Conservation (phyloP, 2,113 vertebrate species). For the Narcine bancroftii region DNA sequence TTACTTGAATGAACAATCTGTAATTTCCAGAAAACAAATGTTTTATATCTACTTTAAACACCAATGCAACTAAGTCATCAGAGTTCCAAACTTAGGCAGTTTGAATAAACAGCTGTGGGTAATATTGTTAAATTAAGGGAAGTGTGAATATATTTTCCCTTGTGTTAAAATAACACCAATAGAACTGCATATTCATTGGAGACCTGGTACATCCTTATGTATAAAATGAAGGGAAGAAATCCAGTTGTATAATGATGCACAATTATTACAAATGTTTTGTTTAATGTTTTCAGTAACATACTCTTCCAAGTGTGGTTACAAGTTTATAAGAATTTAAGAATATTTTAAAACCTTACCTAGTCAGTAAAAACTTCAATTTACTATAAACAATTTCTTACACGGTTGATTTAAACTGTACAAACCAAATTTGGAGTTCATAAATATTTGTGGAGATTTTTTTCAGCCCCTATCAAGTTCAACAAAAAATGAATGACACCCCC, state of each 20-base stretch:
- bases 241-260: background rate
- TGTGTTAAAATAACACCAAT: background rate
- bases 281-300: background rate
- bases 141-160: background rate
- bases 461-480: background rate
- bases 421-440: background rate
- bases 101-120: background rate
- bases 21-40: background rate
- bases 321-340: background rate
- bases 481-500: background rate
- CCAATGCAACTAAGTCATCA: background rate
- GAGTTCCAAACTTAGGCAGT: background rate
- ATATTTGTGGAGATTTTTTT: background rate
- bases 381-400: background rate
- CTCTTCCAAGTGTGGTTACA: background rate
- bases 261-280: background rate
- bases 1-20: background rate
- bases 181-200: background rate
- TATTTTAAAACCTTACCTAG: background rate
- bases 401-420: background rate
- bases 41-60: slow-evolving; percentile 2
- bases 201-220: background rate
- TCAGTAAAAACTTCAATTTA: background rate
- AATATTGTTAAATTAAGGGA: background rate
- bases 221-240: background rate